phyloP scores from a whole-genome alignment of 2,113 vertebrate species.

The Nipponia nippon region DNA sequence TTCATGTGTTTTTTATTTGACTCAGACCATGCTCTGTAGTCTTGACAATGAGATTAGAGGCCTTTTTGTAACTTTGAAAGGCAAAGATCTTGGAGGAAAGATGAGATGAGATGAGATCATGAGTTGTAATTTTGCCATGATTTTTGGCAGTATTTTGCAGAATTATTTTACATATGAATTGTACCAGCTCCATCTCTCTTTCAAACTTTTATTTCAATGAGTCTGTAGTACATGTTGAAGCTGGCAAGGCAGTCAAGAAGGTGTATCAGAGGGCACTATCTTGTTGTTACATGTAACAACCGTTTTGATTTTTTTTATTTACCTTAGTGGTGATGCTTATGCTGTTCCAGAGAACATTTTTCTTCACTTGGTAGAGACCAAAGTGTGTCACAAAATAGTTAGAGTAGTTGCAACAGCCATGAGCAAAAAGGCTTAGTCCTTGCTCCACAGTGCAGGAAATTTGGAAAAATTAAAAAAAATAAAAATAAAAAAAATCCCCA shows the following conservation, averaged over 20 bases:
- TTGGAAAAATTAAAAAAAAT: background rate
- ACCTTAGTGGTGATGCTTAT: background rate
- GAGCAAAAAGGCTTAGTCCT: background rate
- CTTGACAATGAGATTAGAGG: background rate
- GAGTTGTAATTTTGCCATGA: background rate
- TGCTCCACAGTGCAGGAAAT: background rate
- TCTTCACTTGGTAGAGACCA: background rate
- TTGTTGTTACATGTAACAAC: background rate
- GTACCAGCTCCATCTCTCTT: background rate
- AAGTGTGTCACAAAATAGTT: background rate
- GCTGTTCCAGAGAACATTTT: background rate
- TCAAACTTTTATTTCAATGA: background rate
- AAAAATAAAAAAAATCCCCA: background rate
- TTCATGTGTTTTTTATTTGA: background rate
- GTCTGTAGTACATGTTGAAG: background rate
- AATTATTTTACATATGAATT: background rate
- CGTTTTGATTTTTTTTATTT: background rate
- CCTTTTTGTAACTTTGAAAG: background rate
- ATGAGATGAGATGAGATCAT: background rate
- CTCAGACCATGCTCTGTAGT: background rate
- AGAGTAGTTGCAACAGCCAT: background rate
- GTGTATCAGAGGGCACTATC: background rate
- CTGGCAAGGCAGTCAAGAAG: background rate
- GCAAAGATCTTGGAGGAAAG: background rate
- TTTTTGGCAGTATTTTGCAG: background rate